phyloP scores from a whole-genome alignment of 64 coral and sea anemone genomes.

The Actinia equina region DNA sequence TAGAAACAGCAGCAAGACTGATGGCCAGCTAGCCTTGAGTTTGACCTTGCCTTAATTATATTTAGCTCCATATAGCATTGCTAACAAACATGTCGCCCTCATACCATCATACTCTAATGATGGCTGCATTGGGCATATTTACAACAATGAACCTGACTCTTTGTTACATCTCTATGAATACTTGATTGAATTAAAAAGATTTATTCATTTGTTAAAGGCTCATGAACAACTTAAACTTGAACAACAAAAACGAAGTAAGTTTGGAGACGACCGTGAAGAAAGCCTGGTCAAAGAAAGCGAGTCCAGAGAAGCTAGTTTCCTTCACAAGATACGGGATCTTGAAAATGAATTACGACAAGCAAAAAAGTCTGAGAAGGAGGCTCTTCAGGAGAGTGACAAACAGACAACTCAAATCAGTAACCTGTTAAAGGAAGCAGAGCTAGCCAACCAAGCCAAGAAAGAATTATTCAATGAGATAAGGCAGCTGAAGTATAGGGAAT shows the following conservation, averaged over 20 bases:
- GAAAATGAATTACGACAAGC: constrained; percentile 84
- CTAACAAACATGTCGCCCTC: too few relatives aligned
- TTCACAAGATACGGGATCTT: constrained; percentile 90
- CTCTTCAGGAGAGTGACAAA: constrained; percentile 76
- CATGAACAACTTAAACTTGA: constrained; percentile 94
- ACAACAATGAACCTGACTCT: too few relatives aligned
- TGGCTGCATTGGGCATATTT: too few relatives aligned
- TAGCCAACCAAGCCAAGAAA: constrained; percentile 73
- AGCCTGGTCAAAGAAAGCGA: constrained; percentile 92
- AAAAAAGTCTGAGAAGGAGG: constrained; percentile 82
- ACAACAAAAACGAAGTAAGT: constrained; percentile 90
- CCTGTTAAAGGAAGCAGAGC: constrained; percentile 85
- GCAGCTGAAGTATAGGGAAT: constrained; percentile 77
- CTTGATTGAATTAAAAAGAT: not conserved
- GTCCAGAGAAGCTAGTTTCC: constrained; percentile 78
- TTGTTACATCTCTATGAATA: too few relatives aligned
- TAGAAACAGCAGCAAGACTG: too few relatives aligned
- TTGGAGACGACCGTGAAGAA: constrained; percentile 96
- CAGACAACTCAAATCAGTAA: constrained; percentile 57
- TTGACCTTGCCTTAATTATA: too few relatives aligned
- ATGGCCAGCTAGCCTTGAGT: too few relatives aligned
- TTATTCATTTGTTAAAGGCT: constrained; percentile 33
- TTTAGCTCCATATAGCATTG: too few relatives aligned
- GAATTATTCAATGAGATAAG: constrained; percentile 73
- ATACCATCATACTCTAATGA: too few relatives aligned